Evolutionary conservation across 2,888 invertebrate species (phyloP).

Genomic region (Charanyca ferruginea): DNA sequence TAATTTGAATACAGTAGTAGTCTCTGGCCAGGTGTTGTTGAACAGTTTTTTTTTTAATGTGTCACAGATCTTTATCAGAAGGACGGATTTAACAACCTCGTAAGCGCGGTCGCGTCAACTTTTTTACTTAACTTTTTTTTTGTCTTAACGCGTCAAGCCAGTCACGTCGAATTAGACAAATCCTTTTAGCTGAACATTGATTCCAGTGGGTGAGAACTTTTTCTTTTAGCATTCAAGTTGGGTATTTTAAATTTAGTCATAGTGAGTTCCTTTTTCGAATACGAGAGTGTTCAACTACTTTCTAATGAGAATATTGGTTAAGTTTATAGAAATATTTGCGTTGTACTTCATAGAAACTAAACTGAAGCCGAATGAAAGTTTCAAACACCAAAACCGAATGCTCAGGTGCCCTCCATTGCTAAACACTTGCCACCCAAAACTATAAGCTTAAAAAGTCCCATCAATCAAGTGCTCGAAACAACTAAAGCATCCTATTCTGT

Average conservation of each 20-base stretch:
- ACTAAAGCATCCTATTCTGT: conserved; percentile 29
- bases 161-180: conserved; percentile 89
- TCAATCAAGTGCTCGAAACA: conserved; percentile 52
- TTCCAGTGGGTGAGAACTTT: conserved; percentile 78
- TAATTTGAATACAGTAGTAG: conserved; percentile 90
- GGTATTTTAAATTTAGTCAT: conserved; percentile 40
- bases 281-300: conserved; percentile 7
- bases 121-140: conserved; percentile 78
- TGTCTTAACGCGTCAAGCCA: conserved; percentile 82
- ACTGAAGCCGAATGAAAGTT: too few species aligned
- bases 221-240: conserved; percentile 56
- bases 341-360: background rate
- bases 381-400: too few species aligned
- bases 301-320: conserved; percentile 2
- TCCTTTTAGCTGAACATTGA: conserved; percentile 84
- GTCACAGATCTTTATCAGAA: conserved; percentile 89
- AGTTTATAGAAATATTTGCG: background rate
- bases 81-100: conserved; percentile 88
- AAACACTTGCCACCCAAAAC: conserved; percentile 18
- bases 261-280: conserved; percentile 15
- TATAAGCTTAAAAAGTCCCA: conserved; percentile 18
- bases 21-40: conserved; percentile 67
- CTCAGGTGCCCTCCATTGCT: background rate
- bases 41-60: conserved; percentile 80
- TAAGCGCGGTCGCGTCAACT: conserved; percentile 85